Evolutionary conservation across 1,140 invertebrate species (phyloP), one percentile per base, ranked within the genome.

Genomic region (Leucophenga varia): DNA sequence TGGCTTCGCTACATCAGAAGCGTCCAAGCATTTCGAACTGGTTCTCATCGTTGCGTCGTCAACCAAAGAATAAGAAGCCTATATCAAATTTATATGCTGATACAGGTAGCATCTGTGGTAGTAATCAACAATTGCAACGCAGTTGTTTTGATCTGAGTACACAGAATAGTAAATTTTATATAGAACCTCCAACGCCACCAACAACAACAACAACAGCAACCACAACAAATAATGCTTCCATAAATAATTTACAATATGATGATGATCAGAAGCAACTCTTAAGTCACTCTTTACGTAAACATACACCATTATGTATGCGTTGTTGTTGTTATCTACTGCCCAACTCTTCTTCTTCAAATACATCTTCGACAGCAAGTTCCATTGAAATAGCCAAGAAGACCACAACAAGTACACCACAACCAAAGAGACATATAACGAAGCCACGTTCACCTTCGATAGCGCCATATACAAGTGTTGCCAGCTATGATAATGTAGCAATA

Each of bases 1-100:
- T 61, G 52, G 52, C 60, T n/a, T 47, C 61, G 19, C 42, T 64
- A 21, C 71, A 74, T 2, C 67, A 82, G 76, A 81, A 75, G 61
- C 80, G 76, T 59, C 81, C 72, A 68, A 83, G 80, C 57, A 83
- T 86, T 31, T 81, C 82, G 45, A 85, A 84, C 61, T 90, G 87
- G 87, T 89, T 89, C 72, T 86, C 84, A 42, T 89, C 87, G 42
- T 64, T 90, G 57, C 82, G 86, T 38, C 80, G 86, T 22, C 79
- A 79, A 51, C 80, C 79, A 37, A 83, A 82, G 56, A 77, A 67
- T 44, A 78, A 78, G 52, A 79, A 76, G 52, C 14, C 31, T 6
- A 31, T 34, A 40, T 43, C 48, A 14, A 47, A 22, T 6, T 18
- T 53, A 14, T 49, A 53, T 14, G 43, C 34, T 7, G 36, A 52